Conservation (phyloP, 2,888 invertebrate species). For the Monochamus alternatus region DNA sequence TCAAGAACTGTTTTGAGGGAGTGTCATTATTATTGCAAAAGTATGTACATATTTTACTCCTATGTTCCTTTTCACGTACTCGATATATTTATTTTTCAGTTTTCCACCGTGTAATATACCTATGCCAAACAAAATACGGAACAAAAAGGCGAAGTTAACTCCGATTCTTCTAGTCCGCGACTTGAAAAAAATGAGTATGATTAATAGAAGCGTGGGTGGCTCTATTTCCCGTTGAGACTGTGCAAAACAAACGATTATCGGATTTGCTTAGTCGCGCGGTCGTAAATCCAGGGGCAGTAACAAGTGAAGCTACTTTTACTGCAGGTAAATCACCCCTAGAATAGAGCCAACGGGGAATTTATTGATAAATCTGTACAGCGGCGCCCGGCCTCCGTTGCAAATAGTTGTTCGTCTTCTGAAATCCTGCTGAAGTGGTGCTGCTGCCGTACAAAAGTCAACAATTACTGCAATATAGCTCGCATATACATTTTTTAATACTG, state of each 20-base stretch:
- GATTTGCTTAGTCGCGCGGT: slow-evolving; percentile 22
- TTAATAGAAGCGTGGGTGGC: not conserved
- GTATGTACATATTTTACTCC: not conserved
- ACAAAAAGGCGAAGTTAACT: not conserved
- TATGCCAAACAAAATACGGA: not conserved
- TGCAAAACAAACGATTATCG: slow-evolving; percentile 26
- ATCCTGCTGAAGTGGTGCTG: too few relatives aligned
- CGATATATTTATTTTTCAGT: not conserved
- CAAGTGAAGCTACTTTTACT: slow-evolving; percentile 23
- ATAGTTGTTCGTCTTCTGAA: too few relatives aligned
- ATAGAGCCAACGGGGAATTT: slow-evolving; percentile 23
- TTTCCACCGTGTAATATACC: not conserved
- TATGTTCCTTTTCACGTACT: not conserved
- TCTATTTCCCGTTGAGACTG: not conserved
- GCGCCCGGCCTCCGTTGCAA: too few relatives aligned
- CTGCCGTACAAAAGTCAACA: too few relatives aligned
- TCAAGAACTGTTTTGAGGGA: too few relatives aligned
- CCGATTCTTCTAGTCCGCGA: not conserved
- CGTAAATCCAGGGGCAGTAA: slow-evolving; percentile 20
- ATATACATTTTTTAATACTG: too few relatives aligned
- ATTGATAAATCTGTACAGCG: slow-evolving; percentile 30
- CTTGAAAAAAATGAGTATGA: not conserved
- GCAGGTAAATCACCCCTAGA: slow-evolving; percentile 24
- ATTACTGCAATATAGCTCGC: too few relatives aligned
- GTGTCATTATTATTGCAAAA: too few relatives aligned